Evolutionary conservation across 2,888 invertebrate genomes (phyloP).

Genomic region (Malacosoma neustria): DNA sequence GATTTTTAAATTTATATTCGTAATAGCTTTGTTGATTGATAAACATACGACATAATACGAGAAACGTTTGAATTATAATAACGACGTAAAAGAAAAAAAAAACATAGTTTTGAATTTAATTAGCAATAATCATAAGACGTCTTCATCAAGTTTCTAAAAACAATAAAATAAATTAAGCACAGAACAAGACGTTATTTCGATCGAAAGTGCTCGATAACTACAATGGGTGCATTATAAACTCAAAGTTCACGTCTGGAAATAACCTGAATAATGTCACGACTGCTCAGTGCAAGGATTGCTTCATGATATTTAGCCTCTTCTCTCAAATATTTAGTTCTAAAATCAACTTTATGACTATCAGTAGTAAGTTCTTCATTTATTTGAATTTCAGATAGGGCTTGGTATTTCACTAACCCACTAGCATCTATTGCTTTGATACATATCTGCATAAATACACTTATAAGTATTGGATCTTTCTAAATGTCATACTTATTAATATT

Average conservation of each 20-base stretch:
- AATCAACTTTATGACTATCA: background rate
- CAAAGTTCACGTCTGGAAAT: constrained; percentile 53
- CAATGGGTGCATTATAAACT: constrained; percentile 28
- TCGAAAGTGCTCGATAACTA: constrained; percentile 37
- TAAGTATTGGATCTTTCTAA: no score
- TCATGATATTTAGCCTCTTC: background rate
- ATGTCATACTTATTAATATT: no score
- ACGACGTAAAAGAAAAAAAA: no score
- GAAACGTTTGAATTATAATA: no score
- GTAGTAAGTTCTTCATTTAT: background rate
- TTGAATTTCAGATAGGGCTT: background rate
- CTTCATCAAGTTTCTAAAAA: no score
- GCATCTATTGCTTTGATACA: constrained; percentile 1
- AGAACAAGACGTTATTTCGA: constrained; percentile 15
- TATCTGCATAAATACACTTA: background rate
- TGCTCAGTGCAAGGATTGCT: background rate
- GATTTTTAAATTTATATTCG: no score
- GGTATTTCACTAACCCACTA: constrained; percentile 1
- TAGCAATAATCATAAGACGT: no score
- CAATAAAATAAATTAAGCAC: no score
- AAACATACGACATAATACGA: no score
- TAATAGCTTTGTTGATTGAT: no score
- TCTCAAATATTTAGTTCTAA: background rate
- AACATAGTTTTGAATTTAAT: no score
- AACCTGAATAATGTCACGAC: constrained; percentile 38